Evolutionary conservation across 2,113 vertebrate genomes (phyloP), one percentile per base, ranked within the genome.

Genomic region (Callionymus lyra): DNA sequence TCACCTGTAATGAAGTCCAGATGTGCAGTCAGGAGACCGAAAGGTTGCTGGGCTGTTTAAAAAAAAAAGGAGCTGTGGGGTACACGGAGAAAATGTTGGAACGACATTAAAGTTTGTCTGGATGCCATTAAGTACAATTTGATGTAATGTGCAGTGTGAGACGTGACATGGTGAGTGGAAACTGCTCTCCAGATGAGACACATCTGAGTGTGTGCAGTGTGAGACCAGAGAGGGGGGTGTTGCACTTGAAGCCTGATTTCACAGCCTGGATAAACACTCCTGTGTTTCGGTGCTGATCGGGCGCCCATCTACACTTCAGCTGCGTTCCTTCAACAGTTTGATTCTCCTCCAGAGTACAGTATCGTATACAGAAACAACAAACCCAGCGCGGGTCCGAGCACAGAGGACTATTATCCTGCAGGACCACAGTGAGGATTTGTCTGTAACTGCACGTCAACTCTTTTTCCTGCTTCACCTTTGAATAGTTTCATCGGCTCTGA

Each of bases 41-140:
- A 66, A 75, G 70, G 73, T 68, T 70, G 68, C 74, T 63, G 56
- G 47, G 70, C 72, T 76, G 74, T 78, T 11, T 15, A 31, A 41
- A 43, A 33, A 19, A 40, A n/a, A 40, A 40, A 21, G 18, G 37
- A 46, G 41, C 46, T 53, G 38, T 16, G 53, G 60, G 63, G 53
- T 58, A 63, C 54, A 53, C 12, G 12, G 65, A 79, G 69, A 82
- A 80, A 83, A 84, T 82, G 74, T 84, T 87, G 86, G 85, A 87
- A 79, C 65, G 52, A 83, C 83, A 85, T 86, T 73, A 86, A 87
- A 85, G 83, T 86, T 88, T 84, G 85, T 86, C 85, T 87, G 86
- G 85, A 82, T 88, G 77, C 81, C 82, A 86, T 88, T 88, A 86
- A 85, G 76, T 81, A 82, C 85, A 86, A 88, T 85, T 86, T 86